Conservation (phyloP, 1,140 invertebrate genomes). For the Patella vulgata region DNA sequence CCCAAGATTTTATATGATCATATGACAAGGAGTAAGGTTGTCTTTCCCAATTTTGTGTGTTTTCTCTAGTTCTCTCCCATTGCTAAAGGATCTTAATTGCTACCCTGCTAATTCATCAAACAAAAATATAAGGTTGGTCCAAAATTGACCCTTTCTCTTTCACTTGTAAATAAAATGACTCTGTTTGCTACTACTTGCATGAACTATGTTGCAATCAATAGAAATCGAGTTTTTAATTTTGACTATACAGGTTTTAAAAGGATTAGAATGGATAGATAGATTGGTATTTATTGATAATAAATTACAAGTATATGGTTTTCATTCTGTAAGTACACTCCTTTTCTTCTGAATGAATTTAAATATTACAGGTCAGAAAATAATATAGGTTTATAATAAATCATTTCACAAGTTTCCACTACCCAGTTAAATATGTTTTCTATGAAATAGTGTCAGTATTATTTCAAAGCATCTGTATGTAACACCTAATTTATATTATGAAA, state of each 20-base stretch:
- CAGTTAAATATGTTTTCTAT: background rate
- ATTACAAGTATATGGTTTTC: conserved; percentile 75
- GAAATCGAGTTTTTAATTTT: too few relatives aligned
- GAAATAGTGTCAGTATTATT: background rate
- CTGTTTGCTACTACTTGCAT: too few relatives aligned
- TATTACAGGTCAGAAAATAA: background rate
- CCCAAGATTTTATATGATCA: background rate
- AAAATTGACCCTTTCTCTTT: too few relatives aligned
- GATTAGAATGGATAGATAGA: conserved; percentile 74
- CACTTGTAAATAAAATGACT: too few relatives aligned
- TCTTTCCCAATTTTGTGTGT: background rate
- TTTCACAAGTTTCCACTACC: background rate
- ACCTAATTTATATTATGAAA: background rate
- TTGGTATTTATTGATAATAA: conserved; percentile 49
- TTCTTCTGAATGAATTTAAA: background rate
- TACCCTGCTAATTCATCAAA: background rate
- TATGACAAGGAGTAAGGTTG: background rate
- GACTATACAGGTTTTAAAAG: conserved; percentile 71
- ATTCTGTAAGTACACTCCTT: conserved; percentile 70
- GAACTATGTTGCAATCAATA: too few relatives aligned
- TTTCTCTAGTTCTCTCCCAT: background rate
- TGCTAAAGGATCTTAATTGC: background rate
- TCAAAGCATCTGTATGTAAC: background rate
- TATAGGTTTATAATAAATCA: background rate
- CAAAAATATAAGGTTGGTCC: too few relatives aligned